These are phyloP conservation scores for Coleophora flavipennella DNA, from an alignment of 2,888 invertebrate species.

Conservation along the genomic window DNA sequence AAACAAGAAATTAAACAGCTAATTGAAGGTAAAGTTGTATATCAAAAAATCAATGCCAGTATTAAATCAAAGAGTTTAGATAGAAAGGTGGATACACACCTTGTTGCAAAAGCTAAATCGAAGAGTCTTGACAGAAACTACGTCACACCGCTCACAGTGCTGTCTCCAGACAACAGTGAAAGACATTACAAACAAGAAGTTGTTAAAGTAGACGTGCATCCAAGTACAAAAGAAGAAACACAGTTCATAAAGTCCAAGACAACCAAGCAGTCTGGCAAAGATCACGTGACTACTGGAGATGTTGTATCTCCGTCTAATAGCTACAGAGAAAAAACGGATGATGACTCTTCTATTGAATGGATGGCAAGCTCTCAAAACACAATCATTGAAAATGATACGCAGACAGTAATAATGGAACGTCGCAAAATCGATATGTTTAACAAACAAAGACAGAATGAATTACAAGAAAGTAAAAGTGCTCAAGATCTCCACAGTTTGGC, in stretches of 20 bases:
- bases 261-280: background rate
- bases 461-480: conserved; percentile 49
- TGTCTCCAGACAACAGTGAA: conserved; percentile 42
- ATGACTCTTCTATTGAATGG: conserved; percentile 64
- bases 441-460: conserved; percentile 65
- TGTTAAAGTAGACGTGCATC: conserved; percentile 63
- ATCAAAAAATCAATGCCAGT: conserved; percentile 65
- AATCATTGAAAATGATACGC: conserved; percentile 70
- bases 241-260: conserved; percentile 13
- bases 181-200: conserved; percentile 66
- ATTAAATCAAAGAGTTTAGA: conserved; percentile 80
- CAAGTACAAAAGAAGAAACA: conserved; percentile 37
- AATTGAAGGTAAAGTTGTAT: conserved; percentile 76
- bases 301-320: conserved; percentile 46
- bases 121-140: conserved; percentile 80
- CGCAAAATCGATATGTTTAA: conserved; percentile 75
- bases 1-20: conserved; percentile 75
- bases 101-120: conserved; percentile 72
- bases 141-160: conserved; percentile 48
- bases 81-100: conserved; percentile 73
- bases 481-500: conserved; percentile 47
- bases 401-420: conserved; percentile 74
- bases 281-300: background rate
- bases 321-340: conserved; percentile 57
- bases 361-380: conserved; percentile 59